Evolutionary conservation across 2,888 invertebrate genomes (phyloP).

Genomic region (Acanthosoma haemorrhoidale): DNA sequence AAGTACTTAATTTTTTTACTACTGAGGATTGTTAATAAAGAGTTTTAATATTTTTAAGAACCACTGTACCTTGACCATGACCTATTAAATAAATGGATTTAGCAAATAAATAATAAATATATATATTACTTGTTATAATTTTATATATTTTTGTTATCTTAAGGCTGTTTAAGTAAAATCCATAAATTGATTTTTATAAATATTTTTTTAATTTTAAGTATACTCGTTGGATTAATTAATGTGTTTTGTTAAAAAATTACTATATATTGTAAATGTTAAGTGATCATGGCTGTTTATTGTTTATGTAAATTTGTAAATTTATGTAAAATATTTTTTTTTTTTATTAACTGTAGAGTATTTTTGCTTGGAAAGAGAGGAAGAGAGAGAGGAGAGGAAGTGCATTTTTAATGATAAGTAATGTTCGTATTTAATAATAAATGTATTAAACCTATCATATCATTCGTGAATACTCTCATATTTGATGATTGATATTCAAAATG

Average conservation of each 20-base stretch:
- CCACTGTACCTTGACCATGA: background rate
- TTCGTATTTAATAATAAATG: too few relatives aligned
- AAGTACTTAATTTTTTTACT: conserved; percentile 6
- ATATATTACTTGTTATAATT: background rate
- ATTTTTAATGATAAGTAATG: too few relatives aligned
- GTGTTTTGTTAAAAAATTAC: background rate
- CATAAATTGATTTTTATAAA: background rate
- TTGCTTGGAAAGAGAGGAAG: too few relatives aligned
- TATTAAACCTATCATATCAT: too few relatives aligned
- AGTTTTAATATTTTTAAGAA: conserved; percentile 7
- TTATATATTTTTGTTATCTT: background rate
- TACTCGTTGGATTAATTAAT: background rate
- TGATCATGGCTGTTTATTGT: conserved; percentile 5
- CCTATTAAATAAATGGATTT: conserved; percentile 1
- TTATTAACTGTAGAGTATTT: background rate
- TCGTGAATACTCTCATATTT: too few relatives aligned
- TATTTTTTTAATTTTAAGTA: background rate
- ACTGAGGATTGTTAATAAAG: background rate
- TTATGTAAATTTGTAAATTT: conserved; percentile 8
- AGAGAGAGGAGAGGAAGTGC: too few relatives aligned
- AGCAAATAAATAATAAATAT: background rate
- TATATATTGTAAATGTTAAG: conserved; percentile 2
- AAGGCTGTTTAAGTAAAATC: background rate
- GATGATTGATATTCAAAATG: too few relatives aligned
- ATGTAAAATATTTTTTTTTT: background rate